Conservation (phyloP, 2,888 invertebrate genomes). For the Athrips mouffetella region DNA sequence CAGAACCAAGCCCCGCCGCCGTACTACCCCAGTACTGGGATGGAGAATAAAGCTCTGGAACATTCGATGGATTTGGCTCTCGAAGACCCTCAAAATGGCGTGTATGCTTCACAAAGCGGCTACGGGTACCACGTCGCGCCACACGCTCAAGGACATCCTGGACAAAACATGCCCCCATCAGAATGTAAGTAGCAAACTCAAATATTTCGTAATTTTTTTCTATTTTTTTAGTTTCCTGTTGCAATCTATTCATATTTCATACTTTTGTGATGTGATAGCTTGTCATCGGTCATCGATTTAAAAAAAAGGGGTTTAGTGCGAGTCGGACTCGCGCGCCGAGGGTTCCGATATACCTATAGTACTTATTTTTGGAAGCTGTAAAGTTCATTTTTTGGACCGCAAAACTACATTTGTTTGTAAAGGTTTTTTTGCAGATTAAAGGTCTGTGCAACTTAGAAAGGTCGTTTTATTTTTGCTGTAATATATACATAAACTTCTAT, state of each 20-base stretch:
- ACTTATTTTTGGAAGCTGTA: too few species aligned
- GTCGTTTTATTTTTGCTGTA: too few species aligned
- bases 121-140: constrained; percentile 90
- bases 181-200: constrained; percentile 82
- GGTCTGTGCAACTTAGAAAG: too few species aligned
- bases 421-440: too few species aligned
- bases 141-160: constrained; percentile 79
- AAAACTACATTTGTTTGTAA: too few species aligned
- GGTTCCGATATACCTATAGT: too few species aligned
- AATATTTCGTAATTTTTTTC: not conserved
- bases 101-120: constrained; percentile 90
- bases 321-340: too few species aligned
- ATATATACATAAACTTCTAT: too few species aligned
- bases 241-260: not conserved
- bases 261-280: not conserved
- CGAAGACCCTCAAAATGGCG: constrained; percentile 91
- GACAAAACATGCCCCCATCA: constrained; percentile 84
- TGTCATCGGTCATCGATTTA: too few species aligned
- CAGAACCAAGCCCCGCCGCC: constrained; percentile 93
- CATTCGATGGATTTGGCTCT: constrained; percentile 92
- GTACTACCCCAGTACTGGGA: constrained; percentile 89
- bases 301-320: too few species aligned
- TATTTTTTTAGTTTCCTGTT: not conserved
- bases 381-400: too few species aligned
- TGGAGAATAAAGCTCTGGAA: constrained; percentile 95